phyloP scores from a whole-genome alignment of 2,888 invertebrate genomes.

The Lasioglossum lativentre region DNA sequence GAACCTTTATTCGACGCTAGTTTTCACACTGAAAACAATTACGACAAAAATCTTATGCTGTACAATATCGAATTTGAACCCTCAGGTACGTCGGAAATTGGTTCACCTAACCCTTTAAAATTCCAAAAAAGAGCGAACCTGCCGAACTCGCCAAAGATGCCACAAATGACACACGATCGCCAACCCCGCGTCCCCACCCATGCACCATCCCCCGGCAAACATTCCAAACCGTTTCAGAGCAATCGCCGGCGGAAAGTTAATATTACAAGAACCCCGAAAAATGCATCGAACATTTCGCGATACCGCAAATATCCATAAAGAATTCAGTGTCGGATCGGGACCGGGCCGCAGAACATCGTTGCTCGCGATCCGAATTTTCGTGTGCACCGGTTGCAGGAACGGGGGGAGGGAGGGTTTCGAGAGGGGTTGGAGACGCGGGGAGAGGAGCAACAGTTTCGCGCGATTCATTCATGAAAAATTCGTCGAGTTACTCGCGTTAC shows the following conservation, averaged over 20 bases:
- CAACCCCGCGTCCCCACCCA: neutral
- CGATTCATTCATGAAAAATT: slow-evolving; percentile 36
- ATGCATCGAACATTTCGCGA: neutral
- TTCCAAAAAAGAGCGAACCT: neutral
- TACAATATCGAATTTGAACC: too few species aligned
- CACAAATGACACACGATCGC: neutral
- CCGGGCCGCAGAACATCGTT: neutral
- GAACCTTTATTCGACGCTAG: neutral
- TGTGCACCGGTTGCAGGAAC: neutral
- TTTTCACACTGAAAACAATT: neutral
- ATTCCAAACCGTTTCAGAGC: neutral
- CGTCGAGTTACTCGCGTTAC: slow-evolving; percentile 32
- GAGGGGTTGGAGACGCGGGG: neutral
- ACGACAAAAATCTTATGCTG: neutral
- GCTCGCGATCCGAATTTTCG: slow-evolving; percentile 17
- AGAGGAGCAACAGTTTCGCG: slow-evolving; percentile 28
- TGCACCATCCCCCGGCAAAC: neutral
- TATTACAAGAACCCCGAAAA: slow-evolving; percentile 16
- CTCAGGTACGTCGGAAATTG: too few species aligned
- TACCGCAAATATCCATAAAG: slow-evolving; percentile 19
- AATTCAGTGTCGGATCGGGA: slow-evolving; percentile 13
- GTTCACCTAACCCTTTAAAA: too few species aligned
- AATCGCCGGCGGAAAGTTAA: slow-evolving; percentile 8
- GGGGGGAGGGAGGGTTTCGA: neutral
- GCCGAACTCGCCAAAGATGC: neutral